Evolutionary conservation across 2,888 invertebrate species (phyloP), one percentile per base, ranked within the genome.

Genomic region (Ariolimax columbianus): DNA sequence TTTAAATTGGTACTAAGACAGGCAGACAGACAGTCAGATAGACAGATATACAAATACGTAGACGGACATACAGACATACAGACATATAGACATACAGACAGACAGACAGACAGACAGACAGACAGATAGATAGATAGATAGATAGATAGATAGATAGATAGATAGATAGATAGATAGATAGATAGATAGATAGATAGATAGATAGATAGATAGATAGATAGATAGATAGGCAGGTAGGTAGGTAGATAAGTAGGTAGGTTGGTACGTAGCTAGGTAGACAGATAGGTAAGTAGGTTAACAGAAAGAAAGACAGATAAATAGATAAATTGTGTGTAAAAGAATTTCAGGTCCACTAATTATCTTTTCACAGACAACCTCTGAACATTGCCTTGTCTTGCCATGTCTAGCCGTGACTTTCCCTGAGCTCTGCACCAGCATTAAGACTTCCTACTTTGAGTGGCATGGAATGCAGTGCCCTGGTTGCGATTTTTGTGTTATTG

Each of bases 401-500:
- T 38, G n/a, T 23, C 33, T 33, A 59, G 55, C 73, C 38, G 55
- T 82, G 55, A 38, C 73, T 55, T 43, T 72, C 26, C 55, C 23
- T 55, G 36, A 55, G 36, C 23, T 55, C 38, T 82, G 73, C 38
- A 4, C 33, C 0, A 72, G 59, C 30, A 43, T 66, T 17, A 26
- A 23, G 23, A 73, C 59, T 7, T 75, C 82, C 43, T 82, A 82
- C 75, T 82, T 68, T 51, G 63, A 82, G 75, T 75, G 59, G 36
- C 75, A 82, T 26, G 82, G 82, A 7, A 51, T 75, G 63, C 6
- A 9, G 14, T 82, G 82, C 26, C 73, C 73, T 0, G 82, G 82
- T 1, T 82, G 82, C 63, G 75, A 82, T 33, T 59, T 59, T 30
- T 82, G 82, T 43, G 75, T 75, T 3, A 51, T 73, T n/a, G n/a